Evolutionary conservation across 2,888 invertebrate genomes (phyloP).

Genomic region (Odontothrips loti): DNA sequence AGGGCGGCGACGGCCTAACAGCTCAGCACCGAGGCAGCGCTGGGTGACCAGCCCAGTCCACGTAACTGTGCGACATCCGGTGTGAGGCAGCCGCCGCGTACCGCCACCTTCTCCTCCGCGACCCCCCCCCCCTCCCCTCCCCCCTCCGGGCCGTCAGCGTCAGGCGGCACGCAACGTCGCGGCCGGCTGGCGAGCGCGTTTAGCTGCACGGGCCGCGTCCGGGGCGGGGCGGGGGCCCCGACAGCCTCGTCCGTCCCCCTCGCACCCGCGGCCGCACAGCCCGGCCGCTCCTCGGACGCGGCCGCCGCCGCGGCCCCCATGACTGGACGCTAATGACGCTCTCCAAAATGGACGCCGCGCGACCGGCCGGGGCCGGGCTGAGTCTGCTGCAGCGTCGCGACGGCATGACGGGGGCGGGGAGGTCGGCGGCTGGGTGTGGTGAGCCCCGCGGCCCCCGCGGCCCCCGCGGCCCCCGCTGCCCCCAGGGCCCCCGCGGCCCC

Average conservation of each 20-base stretch:
- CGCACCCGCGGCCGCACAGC: too few relatives aligned
- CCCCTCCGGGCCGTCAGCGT: background rate
- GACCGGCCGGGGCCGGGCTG: background rate
- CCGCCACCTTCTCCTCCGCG: background rate
- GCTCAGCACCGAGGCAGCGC: background rate
- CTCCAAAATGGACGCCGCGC: background rate
- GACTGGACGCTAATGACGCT: background rate
- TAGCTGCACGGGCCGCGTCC: slow-evolving; percentile 2
- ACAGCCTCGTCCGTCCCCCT: too few relatives aligned
- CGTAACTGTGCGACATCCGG: background rate
- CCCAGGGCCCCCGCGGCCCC: too few relatives aligned
- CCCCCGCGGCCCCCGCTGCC: too few relatives aligned
- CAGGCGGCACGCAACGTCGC: background rate
- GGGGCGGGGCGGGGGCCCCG: background rate
- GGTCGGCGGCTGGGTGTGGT: too few relatives aligned
- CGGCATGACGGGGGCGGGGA: background rate
- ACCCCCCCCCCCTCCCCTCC: background rate
- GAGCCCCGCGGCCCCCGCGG: too few relatives aligned
- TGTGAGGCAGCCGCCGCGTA: background rate
- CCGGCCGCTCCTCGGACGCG: too few relatives aligned
- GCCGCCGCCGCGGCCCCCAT: too few relatives aligned
- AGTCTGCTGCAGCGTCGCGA: background rate
- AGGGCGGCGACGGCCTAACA: background rate
- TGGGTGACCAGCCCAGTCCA: background rate
- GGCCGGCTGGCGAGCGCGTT: background rate